Percentiles rank a stretch among this genome's conserved stretches.
phyloP scores from a whole-genome alignment of 2,797 vertebrate genomes.

The Eleutherodactylus coqui region DNA sequence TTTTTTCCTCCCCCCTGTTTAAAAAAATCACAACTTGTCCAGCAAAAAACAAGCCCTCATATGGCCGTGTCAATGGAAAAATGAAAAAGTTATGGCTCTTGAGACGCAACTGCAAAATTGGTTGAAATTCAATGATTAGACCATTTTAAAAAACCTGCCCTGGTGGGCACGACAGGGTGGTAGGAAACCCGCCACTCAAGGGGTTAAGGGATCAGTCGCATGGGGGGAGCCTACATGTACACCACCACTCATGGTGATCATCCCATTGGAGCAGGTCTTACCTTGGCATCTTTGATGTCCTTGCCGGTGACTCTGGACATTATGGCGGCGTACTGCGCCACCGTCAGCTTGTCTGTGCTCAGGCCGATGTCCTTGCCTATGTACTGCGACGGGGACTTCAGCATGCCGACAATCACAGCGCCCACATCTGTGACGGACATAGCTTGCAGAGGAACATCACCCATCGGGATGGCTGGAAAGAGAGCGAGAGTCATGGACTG shows the following conservation, averaged over 20 bases:
- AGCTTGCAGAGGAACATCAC: conserved; percentile 68
- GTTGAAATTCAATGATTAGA: too few relatives aligned
- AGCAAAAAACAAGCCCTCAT: too few relatives aligned
- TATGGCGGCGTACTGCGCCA: conserved; percentile 65
- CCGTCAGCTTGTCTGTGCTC: conserved; percentile 68
- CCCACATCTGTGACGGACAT: conserved; percentile 71
- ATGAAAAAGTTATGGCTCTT: too few relatives aligned
- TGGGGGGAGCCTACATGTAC: background rate
- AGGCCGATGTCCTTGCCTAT: conserved; percentile 67
- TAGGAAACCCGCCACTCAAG: too few relatives aligned
- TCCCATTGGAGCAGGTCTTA: conserved; percentile 55
- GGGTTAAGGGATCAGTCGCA: too few relatives aligned
- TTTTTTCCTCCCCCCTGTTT: too few relatives aligned
- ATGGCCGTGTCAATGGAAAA: too few relatives aligned
- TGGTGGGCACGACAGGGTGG: too few relatives aligned
- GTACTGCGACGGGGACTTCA: conserved; percentile 69
- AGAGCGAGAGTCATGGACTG: background rate
- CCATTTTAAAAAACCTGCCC: too few relatives aligned
- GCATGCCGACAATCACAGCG: conserved; percentile 69
- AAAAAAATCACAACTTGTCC: too few relatives aligned
- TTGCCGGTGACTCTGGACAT: conserved; percentile 68
- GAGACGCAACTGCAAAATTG: too few relatives aligned
- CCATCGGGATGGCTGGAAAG: conserved; percentile 71
- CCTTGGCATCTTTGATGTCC: conserved; percentile 66
- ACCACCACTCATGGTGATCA: background rate